These are phyloP conservation scores for Brachionus plicatilis DNA, from an alignment of 1,140 invertebrate species.

Conservation along the genomic window DNA sequence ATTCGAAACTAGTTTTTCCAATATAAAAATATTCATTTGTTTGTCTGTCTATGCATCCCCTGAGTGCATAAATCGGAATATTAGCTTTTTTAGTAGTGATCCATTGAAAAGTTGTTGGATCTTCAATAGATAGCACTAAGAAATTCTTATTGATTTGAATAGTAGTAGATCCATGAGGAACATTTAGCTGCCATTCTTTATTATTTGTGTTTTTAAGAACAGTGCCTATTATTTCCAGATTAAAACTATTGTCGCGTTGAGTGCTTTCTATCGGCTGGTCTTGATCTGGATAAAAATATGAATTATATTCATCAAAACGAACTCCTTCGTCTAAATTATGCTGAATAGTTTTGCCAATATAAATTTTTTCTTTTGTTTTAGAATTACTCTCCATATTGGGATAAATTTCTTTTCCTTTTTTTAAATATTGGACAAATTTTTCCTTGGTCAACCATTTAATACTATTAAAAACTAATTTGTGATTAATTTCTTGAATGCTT, in stretches of 20 bases:
- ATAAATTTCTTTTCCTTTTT: neutral
- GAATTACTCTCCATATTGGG: neutral
- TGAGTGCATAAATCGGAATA: neutral
- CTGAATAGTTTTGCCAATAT: neutral
- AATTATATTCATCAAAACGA: neutral
- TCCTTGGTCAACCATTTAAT: conserved; percentile 10
- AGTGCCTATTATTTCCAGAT: conserved; percentile 9
- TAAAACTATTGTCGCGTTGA: neutral
- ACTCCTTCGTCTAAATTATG: neutral
- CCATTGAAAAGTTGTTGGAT: neutral
- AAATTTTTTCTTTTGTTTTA: neutral
- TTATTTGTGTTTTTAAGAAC: neutral
- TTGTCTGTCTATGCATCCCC: neutral
- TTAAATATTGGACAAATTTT: neutral
- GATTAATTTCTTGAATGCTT: conserved; percentile 10
- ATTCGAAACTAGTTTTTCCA: neutral
- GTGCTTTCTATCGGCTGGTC: neutral
- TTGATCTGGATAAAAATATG: neutral
- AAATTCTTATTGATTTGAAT: neutral
- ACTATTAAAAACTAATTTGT: neutral
- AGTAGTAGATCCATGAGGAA: neutral
- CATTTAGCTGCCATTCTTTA: neutral
- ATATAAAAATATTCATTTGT: neutral
- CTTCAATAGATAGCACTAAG: neutral
- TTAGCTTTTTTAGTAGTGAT: neutral